Evolutionary conservation across 2,797 vertebrate species (phyloP), one percentile per base, ranked within the genome.

Genomic region (Hippocampus kuda): DNA sequence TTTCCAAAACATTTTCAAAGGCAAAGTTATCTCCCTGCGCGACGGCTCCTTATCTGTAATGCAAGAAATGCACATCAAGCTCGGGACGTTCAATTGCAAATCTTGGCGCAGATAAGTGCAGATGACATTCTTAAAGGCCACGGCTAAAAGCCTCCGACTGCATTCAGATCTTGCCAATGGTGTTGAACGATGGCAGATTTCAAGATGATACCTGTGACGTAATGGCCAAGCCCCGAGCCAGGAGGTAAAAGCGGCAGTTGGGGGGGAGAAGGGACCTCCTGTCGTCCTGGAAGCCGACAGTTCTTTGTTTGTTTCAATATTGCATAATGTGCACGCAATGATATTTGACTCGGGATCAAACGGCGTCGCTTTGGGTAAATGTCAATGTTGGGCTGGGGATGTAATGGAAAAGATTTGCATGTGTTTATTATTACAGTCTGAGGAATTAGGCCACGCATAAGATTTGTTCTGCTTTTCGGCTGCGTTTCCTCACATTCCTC

Each of bases 221-320:
- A 90, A 88, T 80, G 67, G 71, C 80, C 78, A 80, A 86, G 83
- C 81, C 69, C 65, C 46, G 75, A 86, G 85, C 85, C 89, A 88
- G 86, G 86, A 85, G 86, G 86, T 76, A 86, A 84, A 83, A 79
- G 75, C 87, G 84, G 84, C 85, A 87, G 77, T 87, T 86, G 71
- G 44, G 76, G 71, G 78, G 80, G 84, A 82, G 75, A 7, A 7
- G 7, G 34, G 34, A 8, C 6, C 34, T 38, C 34, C 34, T 38
- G 34, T 66, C 75, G 79, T 66, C 70, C 15, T 72, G 72, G 79
- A 81, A 71, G 63, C 53, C 62, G 60, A 26, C 53, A 53, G 51
- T 70, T 67, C 51, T 70, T 76, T 83, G 65, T 81, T 83, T 59
- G 79, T 88, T 82, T 75, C 62, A 77, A 77, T 78, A 75, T 71